phyloP scores from a whole-genome alignment of 2,888 invertebrate genomes.

The Plebejus argus region DNA sequence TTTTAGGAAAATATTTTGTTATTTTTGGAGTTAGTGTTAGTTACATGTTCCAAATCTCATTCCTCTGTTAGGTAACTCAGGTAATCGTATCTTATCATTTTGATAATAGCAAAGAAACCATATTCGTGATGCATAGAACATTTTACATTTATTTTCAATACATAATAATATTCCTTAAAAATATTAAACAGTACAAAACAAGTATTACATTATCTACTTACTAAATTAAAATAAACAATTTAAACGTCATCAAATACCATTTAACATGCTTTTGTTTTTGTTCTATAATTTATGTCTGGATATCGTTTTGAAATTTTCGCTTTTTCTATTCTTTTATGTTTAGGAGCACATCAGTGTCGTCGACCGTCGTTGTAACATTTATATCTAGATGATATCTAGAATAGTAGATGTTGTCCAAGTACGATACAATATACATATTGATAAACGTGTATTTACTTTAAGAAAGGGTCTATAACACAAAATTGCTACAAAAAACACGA shows the following conservation, averaged over 20 bases:
- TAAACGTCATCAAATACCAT: background rate
- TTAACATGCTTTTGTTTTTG: background rate
- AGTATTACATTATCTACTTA: background rate
- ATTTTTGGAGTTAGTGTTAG: background rate
- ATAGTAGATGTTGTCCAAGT: no score
- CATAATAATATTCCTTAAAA: background rate
- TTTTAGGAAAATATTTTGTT: no score
- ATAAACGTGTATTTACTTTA: no score
- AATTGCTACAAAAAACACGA: no score
- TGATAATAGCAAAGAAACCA: background rate
- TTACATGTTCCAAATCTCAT: no score
- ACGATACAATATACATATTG: no score
- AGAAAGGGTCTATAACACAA: no score
- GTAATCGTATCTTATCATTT: background rate
- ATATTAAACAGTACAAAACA: background rate
- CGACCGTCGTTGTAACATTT: no score
- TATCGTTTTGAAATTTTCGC: background rate
- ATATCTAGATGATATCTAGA: no score
- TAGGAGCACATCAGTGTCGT: no score
- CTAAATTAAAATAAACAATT: background rate
- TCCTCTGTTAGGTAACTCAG: background rate
- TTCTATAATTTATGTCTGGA: background rate
- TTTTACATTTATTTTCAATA: slow-evolving; percentile 1
- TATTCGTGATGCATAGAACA: background rate
- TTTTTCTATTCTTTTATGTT: background rate